Conservation (phyloP, 2,888 invertebrate genomes). For the Andrena hattorfiana region DNA sequence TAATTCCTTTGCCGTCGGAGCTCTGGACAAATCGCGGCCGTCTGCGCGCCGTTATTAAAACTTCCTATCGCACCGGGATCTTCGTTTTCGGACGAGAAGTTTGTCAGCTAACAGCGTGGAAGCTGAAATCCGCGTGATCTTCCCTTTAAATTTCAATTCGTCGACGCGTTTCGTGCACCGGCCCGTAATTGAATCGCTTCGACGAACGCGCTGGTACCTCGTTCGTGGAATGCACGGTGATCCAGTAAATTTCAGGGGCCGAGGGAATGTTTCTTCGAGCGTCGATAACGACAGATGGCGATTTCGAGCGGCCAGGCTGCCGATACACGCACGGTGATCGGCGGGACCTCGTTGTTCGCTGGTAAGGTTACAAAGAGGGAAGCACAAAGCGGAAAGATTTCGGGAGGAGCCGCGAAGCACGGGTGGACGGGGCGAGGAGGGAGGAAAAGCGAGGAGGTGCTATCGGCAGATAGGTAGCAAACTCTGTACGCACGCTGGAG, state of each 20-base stretch:
- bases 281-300: slow-evolving; percentile 20
- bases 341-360: background rate
- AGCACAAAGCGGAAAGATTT: slow-evolving; percentile 43
- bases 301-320: background rate
- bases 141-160: background rate
- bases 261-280: slow-evolving; percentile 10
- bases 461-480: slow-evolving; percentile 75
- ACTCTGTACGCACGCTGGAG: slow-evolving; percentile 65
- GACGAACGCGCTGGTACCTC: background rate
- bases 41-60: slow-evolving; percentile 39
- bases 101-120: background rate
- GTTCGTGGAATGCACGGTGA: background rate
- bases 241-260: slow-evolving; percentile 2
- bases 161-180: too few species aligned
- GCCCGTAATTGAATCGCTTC: background rate
- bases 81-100: slow-evolving; percentile 15
- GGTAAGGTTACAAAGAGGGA: slow-evolving; percentile 42
- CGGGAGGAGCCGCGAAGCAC: slow-evolving; percentile 54
- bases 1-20: slow-evolving; percentile 7
- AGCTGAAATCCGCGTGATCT: background rate
- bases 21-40: background rate
- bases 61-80: slow-evolving; percentile 36
- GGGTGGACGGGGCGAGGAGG: slow-evolving; percentile 11
- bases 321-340: background rate
- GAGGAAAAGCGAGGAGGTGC: slow-evolving; percentile 59